Evolutionary conservation across 2,888 invertebrate species (phyloP).

Genomic region (Crepidodera aurea): DNA sequence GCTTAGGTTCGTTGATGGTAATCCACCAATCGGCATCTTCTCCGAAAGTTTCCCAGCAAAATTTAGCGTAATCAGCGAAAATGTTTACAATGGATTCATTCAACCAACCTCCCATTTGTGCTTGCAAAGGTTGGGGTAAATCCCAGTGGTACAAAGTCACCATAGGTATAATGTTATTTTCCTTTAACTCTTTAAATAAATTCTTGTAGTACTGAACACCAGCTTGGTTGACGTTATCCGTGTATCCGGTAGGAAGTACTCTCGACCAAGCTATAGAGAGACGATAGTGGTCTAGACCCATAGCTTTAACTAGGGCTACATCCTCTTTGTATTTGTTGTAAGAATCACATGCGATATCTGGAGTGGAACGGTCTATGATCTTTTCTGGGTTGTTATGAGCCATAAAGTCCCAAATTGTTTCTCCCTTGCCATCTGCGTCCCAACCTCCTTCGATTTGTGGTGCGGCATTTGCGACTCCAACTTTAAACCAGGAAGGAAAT

Average conservation of each 20-base stretch:
- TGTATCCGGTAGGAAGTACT: conserved; percentile 67
- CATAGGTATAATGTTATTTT: conserved; percentile 27
- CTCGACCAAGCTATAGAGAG: conserved; percentile 48
- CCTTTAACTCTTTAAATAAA: conserved; percentile 33
- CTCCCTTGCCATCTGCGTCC: conserved; percentile 49
- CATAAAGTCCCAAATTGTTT: conserved; percentile 40
- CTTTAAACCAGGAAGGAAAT: conserved; percentile 43
- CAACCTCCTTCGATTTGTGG: conserved; percentile 51
- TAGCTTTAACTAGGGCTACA: conserved; percentile 64
- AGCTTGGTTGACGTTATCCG: conserved; percentile 61
- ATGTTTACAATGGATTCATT: conserved; percentile 69
- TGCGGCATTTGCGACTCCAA: conserved; percentile 52
- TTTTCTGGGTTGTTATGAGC: conserved; percentile 29
- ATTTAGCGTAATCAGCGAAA: conserved; percentile 69
- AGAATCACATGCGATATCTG: conserved; percentile 72
- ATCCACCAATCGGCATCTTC: conserved; percentile 64
- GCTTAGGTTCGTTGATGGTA: conserved; percentile 65
- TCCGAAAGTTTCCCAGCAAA: conserved; percentile 57
- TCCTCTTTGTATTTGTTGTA: conserved; percentile 73
- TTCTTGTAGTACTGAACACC: conserved; percentile 45
- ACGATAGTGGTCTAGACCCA: conserved; percentile 66
- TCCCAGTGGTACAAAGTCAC: conserved; percentile 39
- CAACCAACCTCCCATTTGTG: conserved; percentile 68
- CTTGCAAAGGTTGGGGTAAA: conserved; percentile 49
- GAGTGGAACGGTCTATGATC: conserved; percentile 57